Evolutionary conservation across 2,888 invertebrate genomes (phyloP).

Genomic region (Morinoia aosen): DNA sequence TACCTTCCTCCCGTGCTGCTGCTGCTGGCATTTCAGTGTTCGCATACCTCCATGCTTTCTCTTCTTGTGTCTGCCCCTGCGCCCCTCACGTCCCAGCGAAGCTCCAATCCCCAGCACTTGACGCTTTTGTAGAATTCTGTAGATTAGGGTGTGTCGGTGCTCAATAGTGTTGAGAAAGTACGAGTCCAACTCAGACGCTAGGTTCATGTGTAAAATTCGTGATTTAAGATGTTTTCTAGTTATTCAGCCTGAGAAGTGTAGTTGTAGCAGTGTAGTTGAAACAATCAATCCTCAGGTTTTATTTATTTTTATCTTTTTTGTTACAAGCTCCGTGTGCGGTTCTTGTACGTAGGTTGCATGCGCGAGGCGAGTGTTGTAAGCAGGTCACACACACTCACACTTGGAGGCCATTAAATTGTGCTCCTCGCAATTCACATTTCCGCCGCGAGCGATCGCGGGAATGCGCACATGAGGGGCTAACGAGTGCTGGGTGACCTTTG

Average conservation of each 20-base stretch:
- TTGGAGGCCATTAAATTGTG: neutral
- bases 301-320: neutral
- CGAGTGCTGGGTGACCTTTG: slow-evolving; percentile 32
- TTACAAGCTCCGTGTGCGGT: neutral
- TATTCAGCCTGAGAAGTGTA: too few relatives aligned
- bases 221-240: neutral
- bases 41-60: slow-evolving; percentile 47
- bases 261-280: neutral
- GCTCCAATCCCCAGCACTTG: neutral
- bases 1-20: neutral
- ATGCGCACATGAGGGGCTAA: neutral
- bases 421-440: neutral
- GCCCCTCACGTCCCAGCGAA: slow-evolving; percentile 19
- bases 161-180: neutral
- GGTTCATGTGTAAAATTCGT: neutral
- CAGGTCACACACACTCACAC: neutral
- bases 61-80: slow-evolving; percentile 23
- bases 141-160: neutral
- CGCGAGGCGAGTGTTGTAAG: neutral
- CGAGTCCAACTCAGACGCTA: neutral
- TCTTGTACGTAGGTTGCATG: neutral
- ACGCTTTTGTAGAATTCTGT: neutral
- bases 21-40: neutral
- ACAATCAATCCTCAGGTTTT: neutral
- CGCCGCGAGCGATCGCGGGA: neutral